These are phyloP conservation scores for Athripsodes cinereus DNA, from an alignment of 2,888 invertebrate genomes.

Conservation along the genomic window DNA sequence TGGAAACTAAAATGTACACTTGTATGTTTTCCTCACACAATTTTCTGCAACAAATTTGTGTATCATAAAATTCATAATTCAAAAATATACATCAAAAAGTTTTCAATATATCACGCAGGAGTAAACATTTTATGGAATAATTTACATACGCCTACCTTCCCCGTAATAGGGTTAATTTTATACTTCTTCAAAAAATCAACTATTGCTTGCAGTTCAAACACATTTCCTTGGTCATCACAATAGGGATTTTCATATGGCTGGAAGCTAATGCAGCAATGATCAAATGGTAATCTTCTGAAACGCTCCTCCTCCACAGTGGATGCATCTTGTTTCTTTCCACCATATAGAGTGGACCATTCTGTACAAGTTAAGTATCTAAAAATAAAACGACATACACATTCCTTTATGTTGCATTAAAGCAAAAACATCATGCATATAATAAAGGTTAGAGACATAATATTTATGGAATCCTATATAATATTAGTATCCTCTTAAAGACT, in stretches of 20 bases:
- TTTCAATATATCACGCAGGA: too few relatives aligned
- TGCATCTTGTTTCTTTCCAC: slow-evolving; percentile 73
- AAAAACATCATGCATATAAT: too few relatives aligned
- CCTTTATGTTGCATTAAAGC: background rate
- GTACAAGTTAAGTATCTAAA: slow-evolving; percentile 77
- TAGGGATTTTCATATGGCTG: slow-evolving; percentile 91
- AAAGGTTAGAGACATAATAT: too few relatives aligned
- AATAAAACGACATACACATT: background rate
- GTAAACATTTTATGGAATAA: too few relatives aligned
- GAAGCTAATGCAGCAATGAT: slow-evolving; percentile 87
- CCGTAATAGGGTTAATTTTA: slow-evolving; percentile 91
- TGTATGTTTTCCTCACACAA: too few relatives aligned
- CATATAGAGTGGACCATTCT: slow-evolving; percentile 85
- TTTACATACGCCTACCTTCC: slow-evolving; percentile 67
- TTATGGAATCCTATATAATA: too few relatives aligned
- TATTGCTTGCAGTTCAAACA: slow-evolving; percentile 87
- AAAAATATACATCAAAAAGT: too few relatives aligned
- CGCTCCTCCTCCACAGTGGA: slow-evolving; percentile 67
- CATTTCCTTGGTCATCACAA: slow-evolving; percentile 83
- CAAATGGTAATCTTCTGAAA: slow-evolving; percentile 87
- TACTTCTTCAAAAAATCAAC: slow-evolving; percentile 83
- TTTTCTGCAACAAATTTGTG: too few relatives aligned
- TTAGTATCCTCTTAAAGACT: too few relatives aligned
- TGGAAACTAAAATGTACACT: too few relatives aligned
- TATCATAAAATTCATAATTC: too few relatives aligned